A percentile compares a stretch with the other conserved stretches of the same genome.
Evolutionary conservation across 2,797 vertebrate species (phyloP).

Genomic region (Pelobates cultripes): DNA sequence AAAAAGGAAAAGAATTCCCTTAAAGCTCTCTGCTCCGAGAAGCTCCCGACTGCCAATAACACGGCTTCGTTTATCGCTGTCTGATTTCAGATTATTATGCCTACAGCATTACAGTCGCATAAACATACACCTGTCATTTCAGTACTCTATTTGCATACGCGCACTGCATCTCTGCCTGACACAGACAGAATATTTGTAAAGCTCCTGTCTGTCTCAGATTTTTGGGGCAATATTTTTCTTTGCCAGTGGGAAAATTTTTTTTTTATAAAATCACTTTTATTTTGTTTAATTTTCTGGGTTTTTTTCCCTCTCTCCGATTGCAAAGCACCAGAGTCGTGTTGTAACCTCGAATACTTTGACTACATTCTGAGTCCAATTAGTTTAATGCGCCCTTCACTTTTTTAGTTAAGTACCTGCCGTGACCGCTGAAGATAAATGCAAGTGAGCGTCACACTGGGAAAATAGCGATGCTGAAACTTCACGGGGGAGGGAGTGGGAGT

Average conservation of each 20-base stretch:
- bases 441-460: conserved; percentile 43
- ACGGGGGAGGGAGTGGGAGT: conserved; percentile 15
- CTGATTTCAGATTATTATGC: conserved; percentile 62
- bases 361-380: conserved; percentile 54
- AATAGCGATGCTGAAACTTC: neutral
- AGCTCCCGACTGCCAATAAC: neutral
- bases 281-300: too few relatives aligned
- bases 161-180: conserved; percentile 59
- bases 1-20: neutral
- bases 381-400: neutral
- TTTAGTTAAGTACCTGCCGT: conserved; percentile 28
- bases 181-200: conserved; percentile 59
- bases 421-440: conserved; percentile 44
- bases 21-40: neutral
- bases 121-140: conserved; percentile 60
- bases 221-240: neutral
- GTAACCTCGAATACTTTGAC: conserved; percentile 21
- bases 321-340: too few relatives aligned
- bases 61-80: conserved; percentile 55
- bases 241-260: conserved; percentile 36
- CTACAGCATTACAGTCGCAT: conserved; percentile 60
- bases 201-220: conserved; percentile 32
- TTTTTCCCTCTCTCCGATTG: too few relatives aligned
- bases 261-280: conserved; percentile 1
- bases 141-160: conserved; percentile 60